Evolutionary conservation across 2,113 vertebrate species (phyloP).

Genomic region (Daubentonia madagascariensis): DNA sequence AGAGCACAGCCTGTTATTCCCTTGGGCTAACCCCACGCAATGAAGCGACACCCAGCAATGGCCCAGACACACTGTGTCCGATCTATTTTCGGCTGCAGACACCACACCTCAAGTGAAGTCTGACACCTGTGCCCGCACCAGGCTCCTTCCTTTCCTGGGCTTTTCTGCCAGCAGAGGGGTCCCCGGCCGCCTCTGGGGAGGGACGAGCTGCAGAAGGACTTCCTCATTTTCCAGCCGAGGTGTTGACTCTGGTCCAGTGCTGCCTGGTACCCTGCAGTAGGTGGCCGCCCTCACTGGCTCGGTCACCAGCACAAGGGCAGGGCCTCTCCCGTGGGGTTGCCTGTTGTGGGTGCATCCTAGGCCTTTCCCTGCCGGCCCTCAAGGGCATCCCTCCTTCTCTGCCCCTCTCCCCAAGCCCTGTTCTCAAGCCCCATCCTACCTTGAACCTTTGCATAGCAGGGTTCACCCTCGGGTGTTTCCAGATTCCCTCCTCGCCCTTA

Average conservation of each 20-base stretch:
- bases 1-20: neutral
- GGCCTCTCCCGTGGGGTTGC: neutral
- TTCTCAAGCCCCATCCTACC: neutral
- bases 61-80: fast-evolving
- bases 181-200: neutral
- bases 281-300: neutral
- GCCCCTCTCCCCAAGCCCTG: neutral
- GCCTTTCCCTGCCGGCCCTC: neutral
- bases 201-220: neutral
- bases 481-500: neutral
- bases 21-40: fast-evolving
- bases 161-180: neutral
- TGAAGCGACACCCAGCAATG: neutral
- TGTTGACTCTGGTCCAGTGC: neutral
- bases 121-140: neutral
- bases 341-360: neutral
- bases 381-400: neutral
- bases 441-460: neutral
- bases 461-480: too few species aligned
- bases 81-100: neutral
- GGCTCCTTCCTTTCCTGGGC: neutral
- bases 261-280: neutral
- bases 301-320: neutral
- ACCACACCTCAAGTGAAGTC: neutral
- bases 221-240: neutral